Evolutionary conservation across 1,140 invertebrate species (phyloP), one percentile per base, ranked within the genome.

Genomic region (Ceratosolen fusciceps): DNA sequence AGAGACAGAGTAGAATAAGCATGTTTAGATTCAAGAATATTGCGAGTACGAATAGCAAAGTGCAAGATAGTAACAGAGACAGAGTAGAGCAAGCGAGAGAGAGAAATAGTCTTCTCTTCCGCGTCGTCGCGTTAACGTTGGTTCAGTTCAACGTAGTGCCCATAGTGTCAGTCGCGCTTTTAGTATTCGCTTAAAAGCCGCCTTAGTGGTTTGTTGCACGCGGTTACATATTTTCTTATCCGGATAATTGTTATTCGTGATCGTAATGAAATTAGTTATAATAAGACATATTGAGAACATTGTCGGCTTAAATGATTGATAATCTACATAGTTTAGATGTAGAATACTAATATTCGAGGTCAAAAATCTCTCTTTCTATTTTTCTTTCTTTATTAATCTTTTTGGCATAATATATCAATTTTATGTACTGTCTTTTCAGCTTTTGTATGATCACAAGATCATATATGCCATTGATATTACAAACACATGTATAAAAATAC

Each of bases 111-210:
- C 70, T 74, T 62, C 68, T 58, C 80, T 54, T 10, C 31, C 31
- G 62, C 62, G n/a, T 62, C 75, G 77, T 54, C 78, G 78, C 78
- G 80, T 77, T 34, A 75, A 72, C 72, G 78, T 47, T 29, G 84
- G 86, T 83, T 87, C 88, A 86, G 84, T 84, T 83, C 83, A 85
- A 34, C 29, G 29, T 62, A 34, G 29, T 29, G n/a, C 71, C 86
- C 49, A 85, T 87, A 86, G 85, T 81, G 83, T 83, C 84, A 85
- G 84, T 81, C 84, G 85, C 54, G 71, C 71, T 31, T 73, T 86
- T 87, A 90, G 89, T 89, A 86, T 87, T 88, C 85, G 86, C 85
- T 87, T 86, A 87, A 87, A 85, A 86, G 87, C 88, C 87, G 86
- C 82, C 83, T 85, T 84, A 86, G 85, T 82, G 82, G 85, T 87